These are phyloP conservation scores for Sarcophaga caerulescens DNA, from an alignment of 2,888 invertebrate species.

Conservation along the genomic window DNA sequence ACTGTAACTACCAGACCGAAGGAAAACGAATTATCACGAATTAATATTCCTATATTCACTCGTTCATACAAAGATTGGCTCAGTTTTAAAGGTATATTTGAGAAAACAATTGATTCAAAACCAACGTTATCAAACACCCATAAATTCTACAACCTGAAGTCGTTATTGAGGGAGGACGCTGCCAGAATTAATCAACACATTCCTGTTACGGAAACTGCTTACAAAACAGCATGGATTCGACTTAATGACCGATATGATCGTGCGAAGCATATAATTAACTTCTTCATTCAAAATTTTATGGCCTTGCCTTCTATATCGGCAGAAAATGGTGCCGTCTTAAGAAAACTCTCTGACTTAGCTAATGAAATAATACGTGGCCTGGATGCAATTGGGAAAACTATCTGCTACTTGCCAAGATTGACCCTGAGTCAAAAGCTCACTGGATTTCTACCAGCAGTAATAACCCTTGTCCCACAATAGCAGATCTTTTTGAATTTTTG, in stretches of 20 bases:
- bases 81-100: constrained; percentile 59
- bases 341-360: constrained; percentile 61
- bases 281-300: constrained; percentile 57
- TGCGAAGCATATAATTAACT: constrained; percentile 52
- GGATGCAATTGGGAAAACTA: constrained; percentile 45
- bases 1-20: neutral
- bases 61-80: constrained; percentile 66
- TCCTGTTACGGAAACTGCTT: constrained; percentile 57
- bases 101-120: constrained; percentile 51
- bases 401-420: constrained; percentile 41
- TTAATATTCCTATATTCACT: constrained; percentile 50
- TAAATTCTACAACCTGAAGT: constrained; percentile 63
- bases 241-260: constrained; percentile 58
- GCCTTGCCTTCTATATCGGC: constrained; percentile 30
- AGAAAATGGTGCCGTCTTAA: constrained; percentile 37
- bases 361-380: constrained; percentile 62
- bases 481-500: constrained; percentile 47
- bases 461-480: constrained; percentile 27
- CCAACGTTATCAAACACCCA: constrained; percentile 51
- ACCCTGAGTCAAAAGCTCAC: constrained; percentile 45
- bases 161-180: constrained; percentile 55
- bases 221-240: constrained; percentile 58
- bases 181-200: constrained; percentile 62
- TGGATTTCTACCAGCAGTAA: constrained; percentile 52
- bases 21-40: constrained; percentile 54